A percentile compares a stretch with the other conserved stretches of the same genome.
These are phyloP conservation scores for Bombus soroeensis DNA, from an alignment of 1,140 invertebrate genomes.

Conservation along the genomic window DNA sequence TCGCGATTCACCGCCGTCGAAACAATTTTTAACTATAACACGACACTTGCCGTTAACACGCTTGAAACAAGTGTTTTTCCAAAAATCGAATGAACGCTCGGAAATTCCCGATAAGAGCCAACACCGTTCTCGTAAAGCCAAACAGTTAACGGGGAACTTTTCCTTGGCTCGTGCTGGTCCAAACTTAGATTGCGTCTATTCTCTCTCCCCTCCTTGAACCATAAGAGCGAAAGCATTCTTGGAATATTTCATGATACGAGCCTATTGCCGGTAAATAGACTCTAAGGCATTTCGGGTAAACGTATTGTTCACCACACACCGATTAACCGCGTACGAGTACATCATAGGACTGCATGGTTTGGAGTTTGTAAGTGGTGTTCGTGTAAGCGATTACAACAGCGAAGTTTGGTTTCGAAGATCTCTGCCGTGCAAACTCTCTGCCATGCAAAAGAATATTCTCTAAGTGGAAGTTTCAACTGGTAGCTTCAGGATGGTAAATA, in stretches of 20 bases:
- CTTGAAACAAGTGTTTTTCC: no score
- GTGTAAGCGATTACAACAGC: background rate
- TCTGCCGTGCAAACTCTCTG: background rate
- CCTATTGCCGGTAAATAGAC: conserved; percentile 17
- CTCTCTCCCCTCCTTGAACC: background rate
- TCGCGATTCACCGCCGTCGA: no score
- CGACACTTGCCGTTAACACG: no score
- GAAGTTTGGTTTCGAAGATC: background rate
- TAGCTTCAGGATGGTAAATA: background rate
- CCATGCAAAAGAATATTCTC: conserved; percentile 25
- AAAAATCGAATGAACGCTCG: background rate
- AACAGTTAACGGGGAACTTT: conserved; percentile 22
- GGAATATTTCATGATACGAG: conserved; percentile 30
- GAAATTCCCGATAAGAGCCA: background rate
- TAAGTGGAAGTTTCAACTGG: conserved; percentile 53
- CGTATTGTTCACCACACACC: background rate
- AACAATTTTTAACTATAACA: no score
- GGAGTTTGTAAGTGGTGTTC: background rate
- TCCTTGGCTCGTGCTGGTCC: no score
- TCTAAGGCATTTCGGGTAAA: conserved; percentile 2
- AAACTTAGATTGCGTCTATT: conserved; percentile 49
- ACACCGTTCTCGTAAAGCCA: background rate
- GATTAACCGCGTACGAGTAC: background rate
- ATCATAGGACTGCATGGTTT: background rate
- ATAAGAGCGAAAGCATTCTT: conserved; percentile 25